Conservation (phyloP, 1,140 invertebrate species). For the Dreissena rostriformis region DNA sequence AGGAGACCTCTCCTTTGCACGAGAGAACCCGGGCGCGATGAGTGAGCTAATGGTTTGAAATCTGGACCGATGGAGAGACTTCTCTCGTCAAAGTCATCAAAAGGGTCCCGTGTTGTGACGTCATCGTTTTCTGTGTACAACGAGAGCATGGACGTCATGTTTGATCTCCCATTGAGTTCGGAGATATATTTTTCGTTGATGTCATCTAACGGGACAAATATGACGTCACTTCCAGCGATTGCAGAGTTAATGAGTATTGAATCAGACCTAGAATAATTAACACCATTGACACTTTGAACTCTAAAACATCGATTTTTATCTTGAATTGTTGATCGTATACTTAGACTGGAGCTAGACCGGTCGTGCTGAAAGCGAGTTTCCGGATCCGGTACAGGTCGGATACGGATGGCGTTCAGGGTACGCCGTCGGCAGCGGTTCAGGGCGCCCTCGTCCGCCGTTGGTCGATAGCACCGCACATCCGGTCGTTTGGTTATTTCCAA, state of each 20-base stretch:
- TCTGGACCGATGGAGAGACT: background rate
- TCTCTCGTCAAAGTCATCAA: conserved; percentile 37
- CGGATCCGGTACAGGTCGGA: conserved; percentile 19
- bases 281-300: background rate
- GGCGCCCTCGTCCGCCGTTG: conserved; percentile 26
- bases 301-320: conserved; percentile 27
- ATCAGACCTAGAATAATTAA: background rate
- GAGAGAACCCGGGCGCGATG: background rate
- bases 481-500: background rate
- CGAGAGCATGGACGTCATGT: background rate
- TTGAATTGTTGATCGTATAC: conserved; percentile 14
- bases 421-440: conserved; percentile 26
- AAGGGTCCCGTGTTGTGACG: conserved; percentile 9
- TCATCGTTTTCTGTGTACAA: conserved; percentile 9
- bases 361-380: conserved; percentile 22
- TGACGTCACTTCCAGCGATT: conserved; percentile 3
- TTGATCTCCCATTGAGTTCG: conserved; percentile 14
- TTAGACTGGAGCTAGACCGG: conserved; percentile 19
- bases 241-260: conserved; percentile 1
- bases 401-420: conserved; percentile 24
- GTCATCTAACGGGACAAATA: conserved; percentile 34
- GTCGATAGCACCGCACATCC: background rate
- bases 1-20: background rate
- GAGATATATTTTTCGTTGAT: background rate
- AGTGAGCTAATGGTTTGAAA: background rate